A percentile compares a stretch with the other conserved stretches of the same genome.
Evolutionary conservation across 1,140 invertebrate genomes (phyloP).

Genomic region (Diabrotica undecimpunctata): DNA sequence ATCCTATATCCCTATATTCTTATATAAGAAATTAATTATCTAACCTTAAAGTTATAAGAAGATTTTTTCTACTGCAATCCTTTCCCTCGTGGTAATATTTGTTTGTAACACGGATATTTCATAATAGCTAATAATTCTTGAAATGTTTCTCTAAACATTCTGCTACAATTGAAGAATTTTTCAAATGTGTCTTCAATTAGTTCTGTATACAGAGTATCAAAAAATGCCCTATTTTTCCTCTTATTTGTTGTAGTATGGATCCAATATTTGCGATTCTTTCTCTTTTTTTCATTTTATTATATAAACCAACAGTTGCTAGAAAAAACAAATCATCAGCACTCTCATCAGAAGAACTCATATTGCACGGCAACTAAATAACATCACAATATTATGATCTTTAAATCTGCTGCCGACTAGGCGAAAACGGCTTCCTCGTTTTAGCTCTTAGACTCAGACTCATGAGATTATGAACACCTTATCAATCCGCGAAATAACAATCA

Average conservation of each 20-base stretch:
- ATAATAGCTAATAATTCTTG: slow-evolving; percentile 12
- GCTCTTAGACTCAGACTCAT: no score
- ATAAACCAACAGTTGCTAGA: slow-evolving; percentile 1
- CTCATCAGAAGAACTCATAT: slow-evolving; percentile 7
- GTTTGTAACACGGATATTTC: slow-evolving; percentile 10
- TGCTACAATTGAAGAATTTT: slow-evolving; percentile 10
- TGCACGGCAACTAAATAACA: not conserved
- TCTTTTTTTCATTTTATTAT: not conserved
- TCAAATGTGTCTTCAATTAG: slow-evolving; percentile 4
- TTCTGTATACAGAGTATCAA: slow-evolving; percentile 7
- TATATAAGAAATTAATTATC: slow-evolving; percentile 9
- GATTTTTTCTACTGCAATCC: slow-evolving; percentile 15
- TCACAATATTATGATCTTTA: not conserved
- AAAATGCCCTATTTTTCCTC: slow-evolving; percentile 12
- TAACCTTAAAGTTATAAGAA: slow-evolving; percentile 17
- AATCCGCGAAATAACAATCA: no score
- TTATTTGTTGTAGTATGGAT: slow-evolving; percentile 5
- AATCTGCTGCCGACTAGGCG: not conserved
- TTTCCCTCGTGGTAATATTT: slow-evolving; percentile 16
- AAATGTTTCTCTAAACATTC: slow-evolving; percentile 14
- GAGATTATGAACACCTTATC: no score
- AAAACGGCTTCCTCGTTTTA: not conserved
- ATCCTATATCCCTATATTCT: no score
- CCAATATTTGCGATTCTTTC: slow-evolving; percentile 17
- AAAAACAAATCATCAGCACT: slow-evolving; percentile 3